Percentiles rank a stretch among this genome's conserved stretches.
Conservation (phyloP, 1,140 invertebrate genomes). For the Agrilus planipennis region DNA sequence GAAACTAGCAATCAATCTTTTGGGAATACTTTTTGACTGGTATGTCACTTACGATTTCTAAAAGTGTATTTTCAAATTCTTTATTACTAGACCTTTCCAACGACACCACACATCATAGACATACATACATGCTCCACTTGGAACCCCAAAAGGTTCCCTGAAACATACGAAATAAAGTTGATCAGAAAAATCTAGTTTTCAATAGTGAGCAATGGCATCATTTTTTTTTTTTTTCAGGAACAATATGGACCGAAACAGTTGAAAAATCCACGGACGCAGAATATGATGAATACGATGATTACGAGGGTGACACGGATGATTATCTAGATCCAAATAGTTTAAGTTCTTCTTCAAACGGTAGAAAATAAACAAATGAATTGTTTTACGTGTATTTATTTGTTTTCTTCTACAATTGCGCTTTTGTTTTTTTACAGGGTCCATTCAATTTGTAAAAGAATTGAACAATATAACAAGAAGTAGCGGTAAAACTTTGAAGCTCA, state of each 20-base stretch:
- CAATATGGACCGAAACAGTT: slow-evolving; percentile 6
- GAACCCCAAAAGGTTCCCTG: too few species aligned
- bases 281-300: slow-evolving; percentile 14
- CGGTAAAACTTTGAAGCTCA: slow-evolving; percentile 47
- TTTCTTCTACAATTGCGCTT: background rate
- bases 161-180: too few species aligned
- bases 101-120: too few species aligned
- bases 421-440: slow-evolving; percentile 23
- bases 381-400: background rate
- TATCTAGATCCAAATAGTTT: slow-evolving; percentile 17
- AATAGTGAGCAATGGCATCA: too few species aligned
- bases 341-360: slow-evolving; percentile 24
- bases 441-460: slow-evolving; percentile 36
- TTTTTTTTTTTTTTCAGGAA: slow-evolving; percentile 13
- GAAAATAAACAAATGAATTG: background rate
- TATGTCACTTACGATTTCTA: too few species aligned
- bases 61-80: too few species aligned
- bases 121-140: too few species aligned
- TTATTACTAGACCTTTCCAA: too few species aligned
- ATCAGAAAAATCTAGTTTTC: too few species aligned
- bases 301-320: slow-evolving; percentile 22
- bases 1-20: too few species aligned
- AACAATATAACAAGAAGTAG: slow-evolving; percentile 50
- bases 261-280: background rate
- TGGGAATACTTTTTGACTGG: too few species aligned